A percentile compares a stretch with the other conserved stretches of the same genome.
Evolutionary conservation across 1,140 invertebrate genomes (phyloP).

Genomic region (Hirudo medicinalis): DNA sequence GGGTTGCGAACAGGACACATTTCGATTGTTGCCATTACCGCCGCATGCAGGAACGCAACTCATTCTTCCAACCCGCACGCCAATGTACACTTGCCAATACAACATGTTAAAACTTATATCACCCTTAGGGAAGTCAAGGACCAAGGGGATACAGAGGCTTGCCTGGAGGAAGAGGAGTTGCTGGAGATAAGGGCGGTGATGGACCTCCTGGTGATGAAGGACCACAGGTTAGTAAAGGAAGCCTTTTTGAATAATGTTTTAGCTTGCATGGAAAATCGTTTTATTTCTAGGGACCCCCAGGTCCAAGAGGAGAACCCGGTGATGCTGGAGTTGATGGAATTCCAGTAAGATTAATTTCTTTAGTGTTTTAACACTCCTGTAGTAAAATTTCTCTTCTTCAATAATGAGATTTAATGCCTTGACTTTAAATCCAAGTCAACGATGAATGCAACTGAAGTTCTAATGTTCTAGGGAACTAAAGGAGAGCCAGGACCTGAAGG

Average conservation of each 20-base stretch:
- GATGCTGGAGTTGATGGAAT: conserved; percentile 8
- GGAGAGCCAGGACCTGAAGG: conserved; percentile 12
- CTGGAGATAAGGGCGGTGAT: not conserved
- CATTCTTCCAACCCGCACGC: too few relatives aligned
- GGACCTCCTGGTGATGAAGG: not conserved
- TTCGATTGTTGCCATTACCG: too few relatives aligned
- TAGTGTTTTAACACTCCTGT: too few relatives aligned
- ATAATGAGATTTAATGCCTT: too few relatives aligned
- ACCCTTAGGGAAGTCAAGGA: not conserved
- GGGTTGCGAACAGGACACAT: too few relatives aligned
- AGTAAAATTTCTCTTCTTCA: too few relatives aligned
- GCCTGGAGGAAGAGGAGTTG: not conserved
- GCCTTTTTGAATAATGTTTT: not conserved
- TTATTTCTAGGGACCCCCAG: conserved; percentile 3
- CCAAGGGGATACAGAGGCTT: not conserved
- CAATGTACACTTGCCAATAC: too few relatives aligned
- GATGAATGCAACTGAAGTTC: too few relatives aligned
- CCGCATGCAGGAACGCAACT: too few relatives aligned
- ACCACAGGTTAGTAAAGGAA: conserved; percentile 2
- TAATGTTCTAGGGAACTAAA: conserved; percentile 7
- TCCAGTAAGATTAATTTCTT: not conserved
- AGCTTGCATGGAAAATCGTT: not conserved
- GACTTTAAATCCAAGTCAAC: too few relatives aligned
- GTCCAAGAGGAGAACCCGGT: conserved; percentile 54
- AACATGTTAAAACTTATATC: not conserved